phyloP scores from a whole-genome alignment of 2,797 vertebrate genomes.

The Onychomys leucogaster region DNA sequence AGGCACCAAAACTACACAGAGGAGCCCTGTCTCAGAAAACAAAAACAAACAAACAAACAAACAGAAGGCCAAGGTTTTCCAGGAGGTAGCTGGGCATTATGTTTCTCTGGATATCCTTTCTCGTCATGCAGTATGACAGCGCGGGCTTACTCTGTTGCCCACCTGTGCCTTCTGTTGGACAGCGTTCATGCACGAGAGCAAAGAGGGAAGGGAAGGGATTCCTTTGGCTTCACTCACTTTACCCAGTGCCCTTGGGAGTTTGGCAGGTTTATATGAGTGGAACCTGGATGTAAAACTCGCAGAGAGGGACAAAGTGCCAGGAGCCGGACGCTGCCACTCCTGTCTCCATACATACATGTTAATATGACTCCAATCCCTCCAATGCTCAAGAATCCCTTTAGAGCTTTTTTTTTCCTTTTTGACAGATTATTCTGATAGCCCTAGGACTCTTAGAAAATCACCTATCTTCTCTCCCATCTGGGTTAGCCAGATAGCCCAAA shows the following conservation, averaged over 20 bases:
- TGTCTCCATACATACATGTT: neutral
- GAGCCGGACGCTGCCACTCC: neutral
- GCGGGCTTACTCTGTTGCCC: neutral
- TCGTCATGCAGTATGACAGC: fast-evolving
- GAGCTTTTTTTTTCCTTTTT: neutral
- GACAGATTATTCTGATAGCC: neutral
- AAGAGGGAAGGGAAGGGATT: neutral
- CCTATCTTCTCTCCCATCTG: neutral
- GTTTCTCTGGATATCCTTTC: neutral
- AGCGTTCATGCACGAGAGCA: neutral
- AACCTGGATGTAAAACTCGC: neutral
- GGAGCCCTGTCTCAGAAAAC: too few relatives aligned
- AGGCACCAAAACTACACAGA: too few relatives aligned
- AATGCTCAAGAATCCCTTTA: neutral
- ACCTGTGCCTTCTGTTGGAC: neutral
- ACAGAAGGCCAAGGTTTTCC: neutral
- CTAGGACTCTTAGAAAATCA: neutral
- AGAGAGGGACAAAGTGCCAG: neutral
- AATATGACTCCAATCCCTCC: neutral
- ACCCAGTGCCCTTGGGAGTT: neutral
- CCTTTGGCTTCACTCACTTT: neutral
- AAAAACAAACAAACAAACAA: too few relatives aligned
- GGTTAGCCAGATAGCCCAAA: neutral
- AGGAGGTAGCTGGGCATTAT: neutral
- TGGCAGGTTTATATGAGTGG: neutral